Base-by-base conservation (phyloP, 2,888 invertebrate genomes). In the Hypselothyrea guttata region DNA sequence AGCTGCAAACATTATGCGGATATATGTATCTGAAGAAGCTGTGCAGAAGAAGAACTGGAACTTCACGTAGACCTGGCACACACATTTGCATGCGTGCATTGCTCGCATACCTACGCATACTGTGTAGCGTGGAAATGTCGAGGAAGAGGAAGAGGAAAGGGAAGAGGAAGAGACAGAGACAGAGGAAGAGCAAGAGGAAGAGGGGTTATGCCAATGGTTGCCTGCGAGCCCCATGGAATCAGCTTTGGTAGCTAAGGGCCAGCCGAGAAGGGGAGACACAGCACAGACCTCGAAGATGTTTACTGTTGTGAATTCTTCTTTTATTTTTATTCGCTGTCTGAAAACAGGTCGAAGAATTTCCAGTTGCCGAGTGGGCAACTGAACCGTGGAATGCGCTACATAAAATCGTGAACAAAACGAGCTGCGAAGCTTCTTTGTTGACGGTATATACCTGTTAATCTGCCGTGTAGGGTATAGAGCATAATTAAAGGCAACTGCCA, bases 41-140 rank as follows among this genome's bases (percentile, higher is more conserved):
- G 57, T 11, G 44, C 53, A 63, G 57, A 84, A 81, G 37, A 55
- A 71, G 59, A 77, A 81, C 77, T 79, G 76, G 70, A 79, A 53
- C 62, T 63, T 47, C 62, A 49, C 44, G 72, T 52, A 68, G 22
- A 22, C 22, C 5, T 22, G 3, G 22, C 5, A 5, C 57, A 60
- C 57, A 74, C 63, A 86, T 87, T 87, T 87, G 85, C 86, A 87
- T 87, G 81, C 76, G 75, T 83, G 71, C 86, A 86, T 88, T 85
- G 86, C 79, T 87, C 79, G 84, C 79, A 88, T 87, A 85, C 88
- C 87, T 88, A 87, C 88, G 88, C 88, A 87, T 77, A 67, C 76
- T 71, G 16, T 11, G 31, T n/a, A 28, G 33, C 18, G 33, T 34
- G 28, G 11, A 8, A 22, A 28, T 33, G 38, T n/a, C n/a, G n/a